These are phyloP conservation scores for Nothura maculosa DNA, from an alignment of 2,797 vertebrate species.

Conservation along the genomic window DNA sequence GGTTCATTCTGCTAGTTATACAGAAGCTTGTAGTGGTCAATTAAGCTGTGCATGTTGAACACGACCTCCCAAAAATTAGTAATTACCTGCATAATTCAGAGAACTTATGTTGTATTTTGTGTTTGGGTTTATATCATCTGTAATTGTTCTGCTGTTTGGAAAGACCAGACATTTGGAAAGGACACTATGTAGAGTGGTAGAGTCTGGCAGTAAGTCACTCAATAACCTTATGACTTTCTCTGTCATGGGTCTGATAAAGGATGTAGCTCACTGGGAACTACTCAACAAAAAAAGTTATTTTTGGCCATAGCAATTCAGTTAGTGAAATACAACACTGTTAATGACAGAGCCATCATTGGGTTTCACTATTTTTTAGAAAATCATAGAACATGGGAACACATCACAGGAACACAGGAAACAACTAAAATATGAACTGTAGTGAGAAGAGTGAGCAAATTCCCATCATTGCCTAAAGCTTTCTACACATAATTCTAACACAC, in stretches of 20 bases:
- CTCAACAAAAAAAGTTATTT: background rate
- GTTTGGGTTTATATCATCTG: conserved; percentile 28
- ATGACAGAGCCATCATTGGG: background rate
- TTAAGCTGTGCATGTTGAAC: background rate
- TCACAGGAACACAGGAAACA: background rate
- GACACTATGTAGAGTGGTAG: background rate
- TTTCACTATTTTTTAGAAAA: background rate
- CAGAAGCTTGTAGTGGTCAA: background rate
- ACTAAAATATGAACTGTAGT: background rate
- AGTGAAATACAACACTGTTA: conserved; percentile 1
- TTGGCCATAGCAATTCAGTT: conserved; percentile 1
- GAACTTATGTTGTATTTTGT: background rate
- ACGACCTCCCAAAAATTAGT: background rate
- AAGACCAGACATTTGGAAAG: background rate
- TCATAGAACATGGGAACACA: background rate
- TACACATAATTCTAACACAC: background rate
- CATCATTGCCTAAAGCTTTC: background rate
- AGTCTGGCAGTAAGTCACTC: background rate
- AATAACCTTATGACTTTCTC: background rate
- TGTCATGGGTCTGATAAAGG: background rate
- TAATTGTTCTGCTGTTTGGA: conserved; percentile 6
- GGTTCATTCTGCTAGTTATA: background rate
- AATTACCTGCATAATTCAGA: background rate
- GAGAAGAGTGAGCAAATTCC: background rate
- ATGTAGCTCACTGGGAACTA: background rate